These are phyloP conservation scores for Apistogramma diplotaenia DNA, from an alignment of 2,113 vertebrate species.

Conservation along the genomic window DNA sequence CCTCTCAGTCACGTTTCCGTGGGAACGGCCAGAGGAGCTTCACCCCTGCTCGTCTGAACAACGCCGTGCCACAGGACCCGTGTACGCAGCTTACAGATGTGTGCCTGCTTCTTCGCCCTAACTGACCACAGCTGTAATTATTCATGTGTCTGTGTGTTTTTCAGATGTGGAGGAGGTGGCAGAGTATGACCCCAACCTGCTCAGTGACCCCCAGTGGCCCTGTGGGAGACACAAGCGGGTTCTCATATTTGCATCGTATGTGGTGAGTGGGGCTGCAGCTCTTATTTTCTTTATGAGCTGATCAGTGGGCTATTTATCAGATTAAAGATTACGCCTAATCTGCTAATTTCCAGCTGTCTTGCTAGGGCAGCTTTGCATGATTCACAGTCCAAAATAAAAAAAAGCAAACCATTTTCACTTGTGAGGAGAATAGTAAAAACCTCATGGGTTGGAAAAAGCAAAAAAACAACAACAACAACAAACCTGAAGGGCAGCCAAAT, in stretches of 20 bases:
- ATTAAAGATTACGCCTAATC: not conserved
- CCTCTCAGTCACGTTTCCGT: conserved; percentile 75
- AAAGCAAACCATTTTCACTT: too few species aligned
- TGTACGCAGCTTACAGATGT: conserved; percentile 66
- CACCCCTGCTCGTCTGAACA: conserved; percentile 78
- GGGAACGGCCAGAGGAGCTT: conserved; percentile 74
- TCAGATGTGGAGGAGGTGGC: conserved; percentile 80
- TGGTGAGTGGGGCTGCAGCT: conserved; percentile 76
- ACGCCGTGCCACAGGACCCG: conserved; percentile 74
- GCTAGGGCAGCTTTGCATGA: too few species aligned
- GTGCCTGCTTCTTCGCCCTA: too few species aligned
- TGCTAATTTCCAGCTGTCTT: too few species aligned
- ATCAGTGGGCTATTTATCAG: accelerated
- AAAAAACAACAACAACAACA: too few species aligned
- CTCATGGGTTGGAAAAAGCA: too few species aligned
- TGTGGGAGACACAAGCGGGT: conserved; percentile 97
- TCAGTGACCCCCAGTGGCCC: conserved; percentile 97
- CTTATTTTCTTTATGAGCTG: not conserved
- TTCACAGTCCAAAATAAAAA: too few species aligned
- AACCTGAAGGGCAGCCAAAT: too few species aligned
- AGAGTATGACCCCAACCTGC: conserved; percentile 93
- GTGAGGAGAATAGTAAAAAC: too few species aligned
- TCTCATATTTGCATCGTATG: conserved; percentile 95
- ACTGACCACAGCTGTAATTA: not conserved
- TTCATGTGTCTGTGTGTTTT: not conserved